Base-by-base conservation (phyloP, 2,888 invertebrate species). In the Ganaspis brasiliensis region DNA sequence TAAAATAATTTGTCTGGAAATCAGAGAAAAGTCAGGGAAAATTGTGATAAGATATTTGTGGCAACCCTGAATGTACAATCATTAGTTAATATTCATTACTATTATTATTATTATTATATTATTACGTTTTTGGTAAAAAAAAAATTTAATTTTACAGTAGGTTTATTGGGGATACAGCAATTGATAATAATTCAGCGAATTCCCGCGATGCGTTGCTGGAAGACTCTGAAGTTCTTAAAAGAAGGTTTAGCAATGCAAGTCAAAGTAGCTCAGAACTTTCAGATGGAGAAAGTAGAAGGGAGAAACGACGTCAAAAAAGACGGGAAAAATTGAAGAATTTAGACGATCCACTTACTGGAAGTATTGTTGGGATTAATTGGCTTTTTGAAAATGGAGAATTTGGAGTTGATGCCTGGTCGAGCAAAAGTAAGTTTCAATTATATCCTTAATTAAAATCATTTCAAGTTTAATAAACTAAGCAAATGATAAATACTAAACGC, bases 311-410 rank as follows among this genome's bases (percentile, higher is more conserved):
- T 6, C 87, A 88, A 9, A 89, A 87, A 75, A 79, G 75, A 10
- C 84, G 86, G 2, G 56, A 45, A 14, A 80, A 81, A 71, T 82
- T 77, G 14, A 88, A 89, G 78, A 88, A 86, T 71, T 75, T 84
- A n/a, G 90, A 90, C 24, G 91, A 91, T 78, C 85, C 85, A 14
- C 86, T 88, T 1, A 84, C 87, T 1, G 91, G 93, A 56, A 94
- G 94, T 86, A 89, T 94, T 56, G 91, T 94, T 67, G 95, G 94
- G 63, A 91, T 95, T 76, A 94, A 95, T 88, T 94, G 94, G 94
- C 91, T 95, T 71, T 95, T 95, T 89, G 94, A 94, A 78, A 86
- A 88, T 70, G 86, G 86, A 37, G 89, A 90, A 72, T 85, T 83
- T 52, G 84, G 83, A 9, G 85, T 87, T 56, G 91, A 91, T 55